phyloP scores from a whole-genome alignment of 1,140 invertebrate species.

The Chelonus insularis region DNA sequence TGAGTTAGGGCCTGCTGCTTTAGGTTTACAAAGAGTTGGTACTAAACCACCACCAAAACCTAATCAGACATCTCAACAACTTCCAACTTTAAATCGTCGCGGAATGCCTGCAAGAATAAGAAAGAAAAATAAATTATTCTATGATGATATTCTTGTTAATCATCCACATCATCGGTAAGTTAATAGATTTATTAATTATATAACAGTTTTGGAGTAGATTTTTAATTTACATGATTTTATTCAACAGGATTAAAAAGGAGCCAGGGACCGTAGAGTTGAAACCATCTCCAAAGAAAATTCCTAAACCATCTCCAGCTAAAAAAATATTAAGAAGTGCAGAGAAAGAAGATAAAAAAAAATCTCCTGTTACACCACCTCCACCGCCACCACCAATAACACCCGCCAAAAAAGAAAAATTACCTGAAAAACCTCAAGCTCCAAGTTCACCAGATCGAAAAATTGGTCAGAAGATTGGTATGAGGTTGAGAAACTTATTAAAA shows the following conservation, averaged over 20 bases:
- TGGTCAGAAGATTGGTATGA: conserved; percentile 86
- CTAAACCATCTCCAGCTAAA: conserved; percentile 68
- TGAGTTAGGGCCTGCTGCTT: conserved; percentile 72
- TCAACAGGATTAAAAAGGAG: conserved; percentile 55
- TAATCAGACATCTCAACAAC: conserved; percentile 66
- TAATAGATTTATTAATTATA: conserved; percentile 25
- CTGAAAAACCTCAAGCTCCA: conserved; percentile 52
- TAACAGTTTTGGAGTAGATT: too few species aligned
- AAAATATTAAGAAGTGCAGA: conserved; percentile 55
- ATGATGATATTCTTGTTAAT: conserved; percentile 89
- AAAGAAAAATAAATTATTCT: conserved; percentile 89
- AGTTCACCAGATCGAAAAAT: conserved; percentile 73
- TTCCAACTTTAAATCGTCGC: conserved; percentile 78
- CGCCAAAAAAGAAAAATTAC: conserved; percentile 56
- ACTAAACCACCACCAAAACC: conserved; percentile 72
- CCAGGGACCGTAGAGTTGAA: conserved; percentile 46
- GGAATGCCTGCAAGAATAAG: conserved; percentile 87
- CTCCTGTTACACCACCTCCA: conserved; percentile 33
- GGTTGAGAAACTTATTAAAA: conserved; percentile 94
- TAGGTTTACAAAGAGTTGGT: conserved; percentile 78
- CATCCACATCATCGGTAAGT: conserved; percentile 66
- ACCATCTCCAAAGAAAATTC: conserved; percentile 55
- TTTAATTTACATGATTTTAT: not conserved
- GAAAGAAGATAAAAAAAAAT: conserved; percentile 10
- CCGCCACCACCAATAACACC: conserved; percentile 45